A percentile compares a stretch with the other conserved stretches of the same genome.
phyloP scores from a whole-genome alignment of 2,888 invertebrate genomes.

The Thumatha senex region DNA sequence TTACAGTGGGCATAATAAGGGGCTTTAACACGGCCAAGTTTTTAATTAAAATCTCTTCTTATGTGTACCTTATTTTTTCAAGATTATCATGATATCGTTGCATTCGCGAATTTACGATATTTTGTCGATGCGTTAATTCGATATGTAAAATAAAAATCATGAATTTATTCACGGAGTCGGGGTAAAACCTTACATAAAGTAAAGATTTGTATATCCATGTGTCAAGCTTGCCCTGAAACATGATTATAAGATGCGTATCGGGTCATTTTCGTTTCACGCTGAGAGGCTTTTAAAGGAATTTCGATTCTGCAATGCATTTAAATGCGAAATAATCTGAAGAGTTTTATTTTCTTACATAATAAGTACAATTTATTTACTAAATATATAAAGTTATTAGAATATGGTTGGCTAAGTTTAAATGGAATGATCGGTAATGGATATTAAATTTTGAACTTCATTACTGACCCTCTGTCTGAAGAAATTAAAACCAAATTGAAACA shows the following conservation, averaged over 20 bases:
- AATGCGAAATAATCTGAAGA: slow-evolving; percentile 57
- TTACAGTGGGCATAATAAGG: slow-evolving; percentile 21
- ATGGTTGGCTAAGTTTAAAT: slow-evolving; percentile 26
- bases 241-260: slow-evolving; percentile 52
- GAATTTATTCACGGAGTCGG: slow-evolving; percentile 64
- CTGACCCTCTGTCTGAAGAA: slow-evolving; percentile 34
- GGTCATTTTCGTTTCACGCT: slow-evolving; percentile 65
- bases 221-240: slow-evolving; percentile 66
- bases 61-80: slow-evolving; percentile 41
- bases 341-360: slow-evolving; percentile 42
- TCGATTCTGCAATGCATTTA: slow-evolving; percentile 64
- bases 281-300: slow-evolving; percentile 57
- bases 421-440: slow-evolving; percentile 30
- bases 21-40: slow-evolving; percentile 35
- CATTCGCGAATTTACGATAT: slow-evolving; percentile 47
- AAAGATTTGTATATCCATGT: slow-evolving; percentile 60
- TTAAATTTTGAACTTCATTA: slow-evolving; percentile 37
- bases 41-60: slow-evolving; percentile 40
- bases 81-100: slow-evolving; percentile 44
- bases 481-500: slow-evolving; percentile 48
- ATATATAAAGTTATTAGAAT: slow-evolving; percentile 55
- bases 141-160: slow-evolving; percentile 70
- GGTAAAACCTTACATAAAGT: slow-evolving; percentile 66
- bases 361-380: slow-evolving; percentile 46
- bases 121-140: slow-evolving; percentile 59